Evolutionary conservation across 2,888 invertebrate species (phyloP).

Genomic region (Campopleginae sp.): DNA sequence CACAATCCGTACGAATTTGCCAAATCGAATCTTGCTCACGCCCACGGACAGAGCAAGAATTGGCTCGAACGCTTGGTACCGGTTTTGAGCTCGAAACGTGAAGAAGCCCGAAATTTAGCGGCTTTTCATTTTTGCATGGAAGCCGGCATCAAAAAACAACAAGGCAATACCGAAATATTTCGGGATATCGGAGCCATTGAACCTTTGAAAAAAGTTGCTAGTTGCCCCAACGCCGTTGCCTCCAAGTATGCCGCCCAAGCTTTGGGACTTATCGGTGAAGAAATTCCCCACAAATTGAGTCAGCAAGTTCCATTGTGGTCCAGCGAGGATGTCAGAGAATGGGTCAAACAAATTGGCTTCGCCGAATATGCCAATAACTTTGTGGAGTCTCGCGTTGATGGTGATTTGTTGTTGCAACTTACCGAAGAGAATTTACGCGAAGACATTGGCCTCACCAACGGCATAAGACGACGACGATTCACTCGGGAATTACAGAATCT

Average conservation of each 20-base stretch:
- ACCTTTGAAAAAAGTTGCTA: slow-evolving; percentile 97
- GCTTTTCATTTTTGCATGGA: slow-evolving; percentile 99
- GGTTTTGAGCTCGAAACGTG: slow-evolving; percentile 96
- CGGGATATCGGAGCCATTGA: slow-evolving; percentile 97
- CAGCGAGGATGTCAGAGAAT: slow-evolving; percentile 97
- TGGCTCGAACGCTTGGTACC: slow-evolving; percentile 97
- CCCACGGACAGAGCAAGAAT: slow-evolving; percentile 97
- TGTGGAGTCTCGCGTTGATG: slow-evolving; percentile 96
- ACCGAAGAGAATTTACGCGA: slow-evolving; percentile 96
- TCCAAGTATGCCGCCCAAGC: slow-evolving; percentile 98
- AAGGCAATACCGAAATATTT: slow-evolving; percentile 96
- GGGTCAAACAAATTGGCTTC: slow-evolving; percentile 99
- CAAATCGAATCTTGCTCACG: slow-evolving; percentile 94
- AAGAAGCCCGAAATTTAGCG: slow-evolving; percentile 98
- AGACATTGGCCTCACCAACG: slow-evolving; percentile 97
- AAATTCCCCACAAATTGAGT: slow-evolving; percentile 98
- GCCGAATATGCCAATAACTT: slow-evolving; percentile 93
- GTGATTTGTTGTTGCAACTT: slow-evolving; percentile 96
- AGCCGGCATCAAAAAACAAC: slow-evolving; percentile 98
- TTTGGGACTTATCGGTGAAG: slow-evolving; percentile 96
- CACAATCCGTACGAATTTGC: slow-evolving; percentile 98
- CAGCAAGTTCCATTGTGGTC: slow-evolving; percentile 99
- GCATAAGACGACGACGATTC: slow-evolving; percentile 96
- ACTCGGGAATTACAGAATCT: slow-evolving; percentile 95
- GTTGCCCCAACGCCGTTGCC: slow-evolving; percentile 98